Percentiles rank a stretch among this genome's conserved stretches.
Conservation (phyloP, 2,888 invertebrate genomes). For the Hypolimnas misippus region DNA sequence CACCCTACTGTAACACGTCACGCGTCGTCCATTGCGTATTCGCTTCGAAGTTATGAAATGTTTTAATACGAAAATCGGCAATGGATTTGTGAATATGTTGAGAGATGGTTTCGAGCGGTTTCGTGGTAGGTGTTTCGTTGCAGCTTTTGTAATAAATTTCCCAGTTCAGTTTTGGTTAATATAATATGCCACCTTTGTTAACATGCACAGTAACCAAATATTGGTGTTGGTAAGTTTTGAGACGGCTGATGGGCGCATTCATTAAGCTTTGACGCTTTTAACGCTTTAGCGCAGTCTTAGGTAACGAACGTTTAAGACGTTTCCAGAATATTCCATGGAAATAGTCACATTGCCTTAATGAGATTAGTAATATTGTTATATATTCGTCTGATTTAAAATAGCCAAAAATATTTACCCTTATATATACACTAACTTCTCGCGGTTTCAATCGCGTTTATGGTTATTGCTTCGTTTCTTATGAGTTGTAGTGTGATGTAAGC, state of each 20-base stretch:
- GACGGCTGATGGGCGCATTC: conserved; percentile 50
- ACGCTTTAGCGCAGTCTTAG: conserved; percentile 14
- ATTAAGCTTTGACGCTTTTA: conserved; percentile 51
- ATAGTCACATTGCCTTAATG: neutral
- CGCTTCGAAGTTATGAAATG: neutral
- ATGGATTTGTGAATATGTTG: conserved; percentile 29
- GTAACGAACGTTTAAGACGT: conserved; percentile 1
- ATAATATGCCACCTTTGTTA: conserved; percentile 72
- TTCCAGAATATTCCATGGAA: neutral
- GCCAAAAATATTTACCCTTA: neutral
- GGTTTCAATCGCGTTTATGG: too few species aligned
- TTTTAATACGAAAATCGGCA: conserved; percentile 14
- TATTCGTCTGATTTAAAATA: too few species aligned
- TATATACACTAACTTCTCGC: too few species aligned
- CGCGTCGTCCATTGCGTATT: conserved; percentile 40
- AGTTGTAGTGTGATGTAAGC: too few species aligned
- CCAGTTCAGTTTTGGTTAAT: conserved; percentile 68
- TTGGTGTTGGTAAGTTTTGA: conserved; percentile 63
- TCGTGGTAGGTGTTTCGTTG: conserved; percentile 47
- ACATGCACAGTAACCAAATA: conserved; percentile 68
- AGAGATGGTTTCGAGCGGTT: neutral
- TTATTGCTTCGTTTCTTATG: too few species aligned
- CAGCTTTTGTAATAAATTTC: conserved; percentile 68
- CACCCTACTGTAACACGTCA: conserved; percentile 13
- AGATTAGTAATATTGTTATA: too few species aligned